Evolutionary conservation across 2,113 vertebrate species (phyloP).

Genomic region (Petroica traversi): DNA sequence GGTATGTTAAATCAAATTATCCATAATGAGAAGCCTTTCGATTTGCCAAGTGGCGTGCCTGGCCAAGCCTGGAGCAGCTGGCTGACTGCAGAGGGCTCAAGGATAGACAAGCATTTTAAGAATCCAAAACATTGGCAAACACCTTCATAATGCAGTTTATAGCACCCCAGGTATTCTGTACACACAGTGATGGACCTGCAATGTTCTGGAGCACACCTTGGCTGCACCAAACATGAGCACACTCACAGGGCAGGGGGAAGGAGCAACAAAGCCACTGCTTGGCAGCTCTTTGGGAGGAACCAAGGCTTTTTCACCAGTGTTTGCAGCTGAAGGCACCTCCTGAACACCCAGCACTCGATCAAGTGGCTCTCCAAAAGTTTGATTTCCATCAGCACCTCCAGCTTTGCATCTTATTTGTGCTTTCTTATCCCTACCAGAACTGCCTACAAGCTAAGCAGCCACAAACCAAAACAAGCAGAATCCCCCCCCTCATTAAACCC

Average conservation of each 20-base stretch:
- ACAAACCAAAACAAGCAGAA: neutral
- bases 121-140: neutral
- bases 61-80: neutral
- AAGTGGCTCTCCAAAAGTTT: neutral
- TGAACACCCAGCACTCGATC: neutral
- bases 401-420: neutral
- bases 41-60: neutral
- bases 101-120: neutral
- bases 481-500: neutral
- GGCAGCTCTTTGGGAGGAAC: neutral
- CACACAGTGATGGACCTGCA: neutral
- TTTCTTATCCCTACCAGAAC: neutral
- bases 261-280: neutral
- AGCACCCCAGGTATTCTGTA: neutral
- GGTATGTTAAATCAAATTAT: neutral
- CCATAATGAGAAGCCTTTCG: neutral
- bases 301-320: neutral
- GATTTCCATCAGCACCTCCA: neutral
- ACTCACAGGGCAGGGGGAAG: neutral
- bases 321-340: neutral
- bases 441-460: neutral
- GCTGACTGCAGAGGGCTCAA: slow-evolving; percentile 6
- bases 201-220: rapidly evolving
- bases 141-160: neutral
- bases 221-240: rapidly evolving